These are phyloP conservation scores for Cinclus mexicanus DNA, from an alignment of 2,113 vertebrate species.

Conservation along the genomic window DNA sequence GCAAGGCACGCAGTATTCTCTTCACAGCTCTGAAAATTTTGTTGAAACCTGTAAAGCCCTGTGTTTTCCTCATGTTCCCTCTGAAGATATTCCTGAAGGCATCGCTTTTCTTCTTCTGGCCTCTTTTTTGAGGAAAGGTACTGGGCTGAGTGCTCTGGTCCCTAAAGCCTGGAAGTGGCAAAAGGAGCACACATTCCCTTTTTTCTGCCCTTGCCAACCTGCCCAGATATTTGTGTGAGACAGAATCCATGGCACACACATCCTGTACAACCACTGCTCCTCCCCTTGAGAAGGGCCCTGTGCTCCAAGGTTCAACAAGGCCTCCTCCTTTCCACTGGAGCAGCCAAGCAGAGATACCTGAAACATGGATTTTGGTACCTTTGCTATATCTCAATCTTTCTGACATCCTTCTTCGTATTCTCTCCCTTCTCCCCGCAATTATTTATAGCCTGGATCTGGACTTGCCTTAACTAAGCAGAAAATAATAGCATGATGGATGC, in stretches of 20 bases:
- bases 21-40: background rate
- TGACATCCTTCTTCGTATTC: background rate
- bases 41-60: background rate
- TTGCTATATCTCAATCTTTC: background rate
- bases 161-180: background rate
- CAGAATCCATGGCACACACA: rapidly evolving
- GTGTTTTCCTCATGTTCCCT: background rate
- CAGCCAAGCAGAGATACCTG: background rate
- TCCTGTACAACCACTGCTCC: background rate
- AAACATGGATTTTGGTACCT: background rate
- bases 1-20: background rate
- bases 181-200: background rate
- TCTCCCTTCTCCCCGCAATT: rapidly evolving
- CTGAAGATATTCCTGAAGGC: background rate
- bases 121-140: background rate
- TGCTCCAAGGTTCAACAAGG: background rate
- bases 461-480: background rate
- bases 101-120: background rate
- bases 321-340: background rate
- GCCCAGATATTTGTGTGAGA: background rate
- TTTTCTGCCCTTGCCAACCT: background rate
- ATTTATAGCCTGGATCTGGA: background rate
- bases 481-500: background rate
- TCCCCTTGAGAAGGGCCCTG: background rate
- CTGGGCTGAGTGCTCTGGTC: background rate